Conservation (phyloP, 2,888 invertebrate genomes). For the Margaritifera margaritifera region DNA sequence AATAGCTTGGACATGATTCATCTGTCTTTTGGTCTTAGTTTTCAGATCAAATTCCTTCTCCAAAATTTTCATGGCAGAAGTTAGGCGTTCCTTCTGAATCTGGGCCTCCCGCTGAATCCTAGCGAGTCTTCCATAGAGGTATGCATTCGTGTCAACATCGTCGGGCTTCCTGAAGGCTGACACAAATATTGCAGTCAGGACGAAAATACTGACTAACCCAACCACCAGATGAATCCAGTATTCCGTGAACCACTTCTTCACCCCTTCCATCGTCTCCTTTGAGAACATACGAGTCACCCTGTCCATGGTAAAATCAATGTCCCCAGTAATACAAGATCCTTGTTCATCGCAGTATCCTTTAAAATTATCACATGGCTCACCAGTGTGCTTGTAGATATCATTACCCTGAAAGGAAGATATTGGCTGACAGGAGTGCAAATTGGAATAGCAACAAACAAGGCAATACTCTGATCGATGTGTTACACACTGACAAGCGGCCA, state of each 20-base stretch:
- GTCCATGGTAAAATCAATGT: conserved; percentile 26
- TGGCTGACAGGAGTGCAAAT: conserved; percentile 27
- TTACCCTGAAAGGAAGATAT: conserved; percentile 7
- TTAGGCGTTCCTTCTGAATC: conserved; percentile 30
- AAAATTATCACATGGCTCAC: conserved; percentile 39
- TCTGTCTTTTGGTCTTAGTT: conserved; percentile 4
- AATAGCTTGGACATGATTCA: conserved; percentile 39
- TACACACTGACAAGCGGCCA: conserved; percentile 41
- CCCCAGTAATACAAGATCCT: conserved; percentile 32
- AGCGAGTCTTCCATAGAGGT: conserved; percentile 43
- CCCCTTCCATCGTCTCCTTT: conserved; percentile 18
- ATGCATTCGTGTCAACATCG: conserved; percentile 40
- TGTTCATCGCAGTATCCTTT: conserved; percentile 37
- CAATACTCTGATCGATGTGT: conserved; percentile 23
- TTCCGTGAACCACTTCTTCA: conserved; percentile 35
- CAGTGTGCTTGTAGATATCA: conserved; percentile 15
- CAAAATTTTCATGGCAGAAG: conserved; percentile 21
- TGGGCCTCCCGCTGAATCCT: conserved; percentile 40
- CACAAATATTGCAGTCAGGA: conserved; percentile 34
- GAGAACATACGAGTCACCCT: conserved; percentile 33
- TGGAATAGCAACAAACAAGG: conserved; percentile 43
- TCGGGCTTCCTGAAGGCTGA: conserved; percentile 30
- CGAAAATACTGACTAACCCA: conserved; percentile 13
- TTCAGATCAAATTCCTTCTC: conserved; percentile 24
- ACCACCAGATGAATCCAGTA: conserved; percentile 49